Evolutionary conservation across 2,797 vertebrate species (phyloP).

Genomic region (Thalassophryne amazonica): DNA sequence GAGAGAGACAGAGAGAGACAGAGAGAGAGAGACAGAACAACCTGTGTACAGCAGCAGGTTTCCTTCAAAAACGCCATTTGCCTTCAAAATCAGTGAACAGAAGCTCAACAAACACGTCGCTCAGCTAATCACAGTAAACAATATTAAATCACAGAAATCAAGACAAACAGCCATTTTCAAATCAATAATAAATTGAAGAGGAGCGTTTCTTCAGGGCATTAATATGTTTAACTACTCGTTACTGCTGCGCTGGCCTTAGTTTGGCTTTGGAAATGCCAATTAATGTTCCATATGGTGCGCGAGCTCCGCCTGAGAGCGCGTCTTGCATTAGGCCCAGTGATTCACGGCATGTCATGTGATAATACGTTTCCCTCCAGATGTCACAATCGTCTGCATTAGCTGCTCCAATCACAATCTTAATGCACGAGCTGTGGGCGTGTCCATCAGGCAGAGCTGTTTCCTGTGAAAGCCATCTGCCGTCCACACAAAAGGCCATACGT

Average conservation of each 20-base stretch:
- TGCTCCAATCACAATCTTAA: neutral
- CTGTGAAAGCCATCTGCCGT: constrained; percentile 42
- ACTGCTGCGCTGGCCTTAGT: constrained; percentile 73
- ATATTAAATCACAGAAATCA: constrained; percentile 39
- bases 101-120: no score
- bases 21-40: no score
- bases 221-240: constrained; percentile 68
- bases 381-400: neutral
- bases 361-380: constrained; percentile 46
- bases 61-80: no score
- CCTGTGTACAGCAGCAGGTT: no score
- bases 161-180: constrained; percentile 45
- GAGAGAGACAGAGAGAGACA: no score
- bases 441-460: no score
- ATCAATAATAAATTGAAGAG: constrained; percentile 62
- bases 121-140: constrained; percentile 37
- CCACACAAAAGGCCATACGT: constrained; percentile 16
- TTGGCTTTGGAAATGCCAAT: constrained; percentile 79
- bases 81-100: no score
- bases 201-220: constrained; percentile 65
- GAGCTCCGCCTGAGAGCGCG: constrained; percentile 71
- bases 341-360: constrained; percentile 61
- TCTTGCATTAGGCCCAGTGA: constrained; percentile 76
- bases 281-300: constrained; percentile 71
- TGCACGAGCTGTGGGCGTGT: no score